Evolutionary conservation across 2,113 vertebrate species (phyloP).

Genomic region (Prolemur simus): DNA sequence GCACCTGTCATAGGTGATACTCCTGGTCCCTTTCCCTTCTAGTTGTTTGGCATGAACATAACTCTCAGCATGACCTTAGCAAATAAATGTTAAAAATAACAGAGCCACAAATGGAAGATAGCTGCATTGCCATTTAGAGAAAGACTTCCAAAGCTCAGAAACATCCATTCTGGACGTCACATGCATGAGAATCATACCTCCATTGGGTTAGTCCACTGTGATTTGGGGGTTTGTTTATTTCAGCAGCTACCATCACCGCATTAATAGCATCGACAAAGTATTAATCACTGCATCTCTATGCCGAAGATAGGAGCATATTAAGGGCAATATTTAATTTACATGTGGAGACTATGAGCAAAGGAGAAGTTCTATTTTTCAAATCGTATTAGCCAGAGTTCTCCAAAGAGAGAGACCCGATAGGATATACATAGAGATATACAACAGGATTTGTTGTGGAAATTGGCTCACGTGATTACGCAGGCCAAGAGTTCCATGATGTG

Average conservation of each 20-base stretch:
- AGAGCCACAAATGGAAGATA: background rate
- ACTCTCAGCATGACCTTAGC: background rate
- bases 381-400: background rate
- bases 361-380: background rate
- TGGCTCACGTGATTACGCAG: background rate
- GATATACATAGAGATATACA: background rate
- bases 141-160: background rate
- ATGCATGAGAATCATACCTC: background rate
- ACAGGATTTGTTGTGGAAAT: background rate
- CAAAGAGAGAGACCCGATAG: background rate
- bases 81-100: background rate
- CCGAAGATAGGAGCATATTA: background rate
- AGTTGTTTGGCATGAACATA: background rate
- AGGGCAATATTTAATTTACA: background rate
- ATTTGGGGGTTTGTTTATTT: background rate
- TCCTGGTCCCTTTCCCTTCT: background rate
- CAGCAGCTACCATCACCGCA: background rate
- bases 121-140: background rate
- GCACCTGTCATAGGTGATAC: background rate
- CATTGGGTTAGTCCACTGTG: background rate
- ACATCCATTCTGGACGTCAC: background rate
- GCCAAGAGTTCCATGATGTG: background rate
- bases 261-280: background rate
- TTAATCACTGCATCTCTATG: background rate
- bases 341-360: background rate